Evolutionary conservation across 2,797 vertebrate species (phyloP), one percentile per base, ranked within the genome.

Genomic region (Acrossocheilus fasciatus): DNA sequence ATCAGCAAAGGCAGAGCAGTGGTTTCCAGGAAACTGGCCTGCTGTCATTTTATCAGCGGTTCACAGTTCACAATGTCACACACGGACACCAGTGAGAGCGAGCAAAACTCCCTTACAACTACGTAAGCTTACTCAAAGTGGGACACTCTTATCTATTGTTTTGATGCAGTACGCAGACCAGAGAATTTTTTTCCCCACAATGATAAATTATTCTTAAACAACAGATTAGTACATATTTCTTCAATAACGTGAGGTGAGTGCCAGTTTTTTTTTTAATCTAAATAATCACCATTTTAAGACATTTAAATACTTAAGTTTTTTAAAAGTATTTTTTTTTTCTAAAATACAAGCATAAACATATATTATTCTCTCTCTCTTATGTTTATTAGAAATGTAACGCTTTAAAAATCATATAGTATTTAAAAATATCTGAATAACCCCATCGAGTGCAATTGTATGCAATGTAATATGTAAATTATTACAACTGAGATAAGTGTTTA

Each of bases 21-120:
- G 39, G 64, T 68, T 93, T 93, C 91, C 86, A 89, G 89, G 91
- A 92, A 93, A 75, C 41, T 20, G 41, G 14, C 50, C 78, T 81
- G 83, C 85, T 79, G 36, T 78, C 59, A 64, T 75, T 90, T 92
- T 93, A 93, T 93, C 93, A 93, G 91, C 52, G 72, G 88, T 75
- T 74, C 85, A 89, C 92, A 93, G 92, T 90, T 86, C 89, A 87
- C 87, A 12, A 77, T 88, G 87, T 86, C 87, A 90, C 82, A 77
- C 79, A 75, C 81, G 85, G 81, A 36, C 85, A 82, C 86, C 69
- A 68, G 82, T 82, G 73, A 84, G 88, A 89, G 76, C 54, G 82
- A 82, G 68, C 75, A 66, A 77, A 86, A 83, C 86, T 66, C 64
- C 73, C 69, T 52, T 54, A 83, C 50, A 87, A 64, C 72, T 54